Evolutionary conservation across 2,797 vertebrate species (phyloP).

Genomic region (Pipistrellus pygmaeus): DNA sequence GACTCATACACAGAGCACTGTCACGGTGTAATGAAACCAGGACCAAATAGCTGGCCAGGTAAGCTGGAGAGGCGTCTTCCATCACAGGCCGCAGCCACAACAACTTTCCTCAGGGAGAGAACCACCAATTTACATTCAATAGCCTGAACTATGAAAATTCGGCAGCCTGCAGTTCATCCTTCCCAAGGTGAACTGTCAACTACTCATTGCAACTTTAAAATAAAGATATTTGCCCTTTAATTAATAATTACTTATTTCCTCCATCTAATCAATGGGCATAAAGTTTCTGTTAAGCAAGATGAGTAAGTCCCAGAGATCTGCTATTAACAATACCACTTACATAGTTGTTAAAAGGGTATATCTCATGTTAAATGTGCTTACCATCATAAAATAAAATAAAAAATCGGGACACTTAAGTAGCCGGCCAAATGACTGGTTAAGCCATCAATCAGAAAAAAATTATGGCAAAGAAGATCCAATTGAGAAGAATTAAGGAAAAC

Average conservation of each 20-base stretch:
- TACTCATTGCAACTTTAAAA: not conserved
- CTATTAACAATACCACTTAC: not conserved
- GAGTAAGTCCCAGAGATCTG: not conserved
- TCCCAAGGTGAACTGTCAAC: not conserved
- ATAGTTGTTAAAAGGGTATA: not conserved
- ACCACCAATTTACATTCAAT: not conserved
- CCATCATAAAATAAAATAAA: not conserved
- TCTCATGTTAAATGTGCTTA: not conserved
- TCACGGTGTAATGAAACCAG: not conserved
- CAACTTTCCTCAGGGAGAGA: not conserved
- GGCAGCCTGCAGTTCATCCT: not conserved
- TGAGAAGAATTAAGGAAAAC: constrained; percentile 31
- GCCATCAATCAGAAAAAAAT: not conserved
- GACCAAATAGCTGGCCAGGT: not conserved
- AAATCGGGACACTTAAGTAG: not conserved
- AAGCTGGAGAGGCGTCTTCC: not conserved
- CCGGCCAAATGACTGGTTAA: not conserved
- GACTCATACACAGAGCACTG: not conserved
- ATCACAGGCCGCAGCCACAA: not conserved
- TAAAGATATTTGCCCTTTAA: not conserved
- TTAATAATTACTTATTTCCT: not conserved
- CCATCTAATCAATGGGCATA: not conserved
- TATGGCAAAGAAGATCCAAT: not conserved
- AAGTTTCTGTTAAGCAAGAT: not conserved
- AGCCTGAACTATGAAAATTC: not conserved